Conservation (phyloP, 2,113 vertebrate species). For the Labrus mixtus region DNA sequence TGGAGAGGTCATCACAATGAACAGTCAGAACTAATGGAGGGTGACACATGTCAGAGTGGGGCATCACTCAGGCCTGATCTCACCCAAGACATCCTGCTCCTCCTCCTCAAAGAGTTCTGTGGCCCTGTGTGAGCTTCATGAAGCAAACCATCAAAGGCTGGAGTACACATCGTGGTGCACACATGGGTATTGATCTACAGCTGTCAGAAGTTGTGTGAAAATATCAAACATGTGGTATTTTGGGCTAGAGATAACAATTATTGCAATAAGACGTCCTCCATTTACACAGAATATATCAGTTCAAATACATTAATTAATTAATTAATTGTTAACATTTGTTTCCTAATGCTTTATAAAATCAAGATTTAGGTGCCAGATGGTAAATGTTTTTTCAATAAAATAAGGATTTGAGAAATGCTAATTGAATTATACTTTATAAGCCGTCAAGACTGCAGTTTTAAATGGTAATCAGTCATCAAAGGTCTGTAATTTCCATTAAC, state of each 20-base stretch:
- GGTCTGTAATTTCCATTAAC: no score
- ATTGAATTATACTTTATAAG: no score
- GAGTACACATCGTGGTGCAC: neutral
- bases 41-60: conserved; percentile 74
- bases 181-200: conserved; percentile 48
- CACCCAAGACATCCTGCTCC: conserved; percentile 57
- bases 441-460: no score
- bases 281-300: neutral
- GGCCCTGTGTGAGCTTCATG: conserved; percentile 46
- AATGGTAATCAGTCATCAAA: no score
- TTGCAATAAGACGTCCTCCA: neutral
- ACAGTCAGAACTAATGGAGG: conserved; percentile 67
- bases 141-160: conserved; percentile 49
- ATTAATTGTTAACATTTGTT: no score
- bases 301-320: no score
- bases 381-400: no score
- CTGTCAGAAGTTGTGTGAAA: conserved; percentile 13
- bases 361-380: no score
- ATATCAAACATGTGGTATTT: neutral
- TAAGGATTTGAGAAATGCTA: no score
- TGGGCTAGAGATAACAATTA: no score
- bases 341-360: no score
- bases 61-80: conserved; percentile 57
- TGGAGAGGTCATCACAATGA: conserved; percentile 57
- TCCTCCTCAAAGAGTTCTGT: conserved; percentile 67